A percentile compares a stretch with the other conserved stretches of the same genome.
Conservation (phyloP, 1,140 invertebrate species). For the Babylonia areolata region DNA sequence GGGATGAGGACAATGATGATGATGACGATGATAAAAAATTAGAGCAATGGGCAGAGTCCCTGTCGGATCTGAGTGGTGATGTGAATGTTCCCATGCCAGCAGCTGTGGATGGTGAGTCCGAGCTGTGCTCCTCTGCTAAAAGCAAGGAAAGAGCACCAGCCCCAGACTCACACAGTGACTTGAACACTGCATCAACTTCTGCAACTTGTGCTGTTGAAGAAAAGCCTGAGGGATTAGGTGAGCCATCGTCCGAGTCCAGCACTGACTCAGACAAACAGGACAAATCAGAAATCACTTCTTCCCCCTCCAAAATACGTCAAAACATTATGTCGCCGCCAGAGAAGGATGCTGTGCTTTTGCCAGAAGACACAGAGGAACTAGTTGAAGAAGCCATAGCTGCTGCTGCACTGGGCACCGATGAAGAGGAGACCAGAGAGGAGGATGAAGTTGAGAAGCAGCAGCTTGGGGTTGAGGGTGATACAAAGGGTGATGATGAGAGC, state of each 20-base stretch:
- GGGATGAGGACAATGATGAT: constrained; percentile 32
- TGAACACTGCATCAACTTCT: too few species aligned
- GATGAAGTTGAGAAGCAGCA: constrained; percentile 4
- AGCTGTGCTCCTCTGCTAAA: neutral
- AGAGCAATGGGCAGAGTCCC: constrained; percentile 43
- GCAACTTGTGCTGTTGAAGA: too few species aligned
- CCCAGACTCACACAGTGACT: neutral
- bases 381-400: neutral
- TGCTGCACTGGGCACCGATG: constrained; percentile 4
- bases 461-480: neutral
- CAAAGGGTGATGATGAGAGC: neutral
- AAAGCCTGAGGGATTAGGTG: too few species aligned
- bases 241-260: neutral
- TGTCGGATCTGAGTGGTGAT: neutral
- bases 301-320: neutral
- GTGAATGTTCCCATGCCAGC: too few species aligned
- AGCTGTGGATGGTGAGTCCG: neutral
- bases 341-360: neutral
- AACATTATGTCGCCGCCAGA: neutral
- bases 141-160: neutral
- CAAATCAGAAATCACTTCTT: neutral
- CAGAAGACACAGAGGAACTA: neutral
- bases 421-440: neutral
- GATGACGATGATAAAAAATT: constrained; percentile 50
- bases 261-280: neutral